phyloP scores from a whole-genome alignment of 2,888 invertebrate genomes.

The Margaritifera margaritifera region DNA sequence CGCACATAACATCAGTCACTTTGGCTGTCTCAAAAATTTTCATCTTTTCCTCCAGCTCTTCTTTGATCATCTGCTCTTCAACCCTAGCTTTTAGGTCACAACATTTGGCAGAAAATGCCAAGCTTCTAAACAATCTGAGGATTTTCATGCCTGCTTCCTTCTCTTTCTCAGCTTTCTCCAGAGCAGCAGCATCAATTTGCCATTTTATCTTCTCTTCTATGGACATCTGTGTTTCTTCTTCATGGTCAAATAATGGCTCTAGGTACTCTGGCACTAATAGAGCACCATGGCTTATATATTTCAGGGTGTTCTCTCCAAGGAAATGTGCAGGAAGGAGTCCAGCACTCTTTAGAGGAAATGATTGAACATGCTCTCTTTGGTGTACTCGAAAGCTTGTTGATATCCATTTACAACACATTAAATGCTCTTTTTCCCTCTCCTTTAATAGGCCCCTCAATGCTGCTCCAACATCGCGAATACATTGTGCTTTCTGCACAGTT shows the following conservation, averaged over 20 bases:
- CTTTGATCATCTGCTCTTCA: conserved; percentile 23
- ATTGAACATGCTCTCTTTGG: conserved; percentile 8
- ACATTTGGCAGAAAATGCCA: conserved; percentile 1
- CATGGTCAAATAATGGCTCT: background rate
- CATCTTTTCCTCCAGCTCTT: conserved; percentile 29
- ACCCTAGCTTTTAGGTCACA: conserved; percentile 11
- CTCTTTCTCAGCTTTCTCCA: no score
- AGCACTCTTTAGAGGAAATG: conserved; percentile 5
- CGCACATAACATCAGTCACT: conserved; percentile 37
- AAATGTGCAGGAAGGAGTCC: conserved; percentile 7
- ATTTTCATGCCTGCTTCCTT: background rate
- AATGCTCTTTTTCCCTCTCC: conserved; percentile 25
- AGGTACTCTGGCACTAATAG: no score
- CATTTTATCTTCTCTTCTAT: background rate
- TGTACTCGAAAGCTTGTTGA: background rate
- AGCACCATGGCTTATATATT: background rate
- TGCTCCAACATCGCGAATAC: conserved; percentile 29
- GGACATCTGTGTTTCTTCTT: background rate
- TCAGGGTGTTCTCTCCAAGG: background rate
- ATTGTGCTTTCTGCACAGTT: conserved; percentile 20
- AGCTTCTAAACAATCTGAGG: background rate
- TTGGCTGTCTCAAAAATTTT: conserved; percentile 25
- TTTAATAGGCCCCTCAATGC: conserved; percentile 23
- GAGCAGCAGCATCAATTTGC: background rate
- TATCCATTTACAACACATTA: conserved; percentile 36